Evolutionary conservation across 2,888 invertebrate genomes (phyloP).

Genomic region (Aplocera efformata): DNA sequence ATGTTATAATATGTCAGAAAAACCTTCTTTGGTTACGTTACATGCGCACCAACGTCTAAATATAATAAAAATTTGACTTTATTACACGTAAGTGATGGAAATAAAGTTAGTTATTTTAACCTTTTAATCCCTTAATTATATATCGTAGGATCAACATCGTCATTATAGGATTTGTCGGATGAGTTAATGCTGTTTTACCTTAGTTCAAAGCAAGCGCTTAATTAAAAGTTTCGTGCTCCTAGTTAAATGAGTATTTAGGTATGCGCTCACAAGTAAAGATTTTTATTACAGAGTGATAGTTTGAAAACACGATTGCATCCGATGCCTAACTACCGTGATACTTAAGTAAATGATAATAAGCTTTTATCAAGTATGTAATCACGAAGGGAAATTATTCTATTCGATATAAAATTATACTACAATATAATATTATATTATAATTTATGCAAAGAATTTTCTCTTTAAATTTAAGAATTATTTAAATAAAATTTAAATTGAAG

Average conservation of each 20-base stretch:
- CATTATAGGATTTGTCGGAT: no score
- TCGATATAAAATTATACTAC: slow-evolving; percentile 12
- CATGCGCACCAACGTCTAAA: no score
- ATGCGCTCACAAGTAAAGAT: slow-evolving; percentile 17
- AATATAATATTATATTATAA: slow-evolving; percentile 31
- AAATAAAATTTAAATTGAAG: no score
- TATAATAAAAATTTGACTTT: no score
- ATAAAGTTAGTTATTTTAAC: no score
- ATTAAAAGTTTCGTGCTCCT: slow-evolving; percentile 23
- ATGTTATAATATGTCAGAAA: no score
- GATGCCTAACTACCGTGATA: slow-evolving; percentile 19
- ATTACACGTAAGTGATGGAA: no score
- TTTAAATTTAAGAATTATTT: no score
- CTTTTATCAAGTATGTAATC: slow-evolving; percentile 22
- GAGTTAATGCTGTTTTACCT: no score
- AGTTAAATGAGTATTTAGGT: slow-evolving; percentile 14
- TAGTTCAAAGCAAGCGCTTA: slow-evolving; percentile 9
- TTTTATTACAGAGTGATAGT: slow-evolving; percentile 26
- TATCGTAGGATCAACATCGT: no score
- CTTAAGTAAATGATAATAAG: slow-evolving; percentile 25
- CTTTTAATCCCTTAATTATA: no score
- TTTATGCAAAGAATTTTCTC: slow-evolving; percentile 31
- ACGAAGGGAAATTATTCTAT: slow-evolving; percentile 12
- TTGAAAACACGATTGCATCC: slow-evolving; percentile 15
- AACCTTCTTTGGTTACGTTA: no score